Percentiles rank a stretch among this genome's conserved stretches.
These are phyloP conservation scores for Nyctibius grandis DNA, from an alignment of 2,797 vertebrate species.

Conservation along the genomic window DNA sequence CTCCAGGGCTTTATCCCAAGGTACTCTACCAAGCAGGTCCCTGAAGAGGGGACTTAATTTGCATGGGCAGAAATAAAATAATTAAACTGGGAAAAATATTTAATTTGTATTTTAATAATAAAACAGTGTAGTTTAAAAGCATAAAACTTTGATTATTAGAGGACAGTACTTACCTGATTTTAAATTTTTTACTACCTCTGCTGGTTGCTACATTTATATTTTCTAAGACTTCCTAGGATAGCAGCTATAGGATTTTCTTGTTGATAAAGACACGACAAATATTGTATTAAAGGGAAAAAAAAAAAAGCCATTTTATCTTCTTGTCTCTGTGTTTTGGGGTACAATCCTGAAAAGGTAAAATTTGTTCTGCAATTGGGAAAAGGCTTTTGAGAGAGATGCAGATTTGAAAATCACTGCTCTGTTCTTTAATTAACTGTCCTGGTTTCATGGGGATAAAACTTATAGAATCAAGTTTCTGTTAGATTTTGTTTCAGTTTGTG, in stretches of 20 bases:
- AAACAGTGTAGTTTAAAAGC: not conserved
- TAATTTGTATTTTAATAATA: not conserved
- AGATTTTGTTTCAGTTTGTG: no score
- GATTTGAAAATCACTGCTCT: not conserved
- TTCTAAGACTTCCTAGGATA: not conserved
- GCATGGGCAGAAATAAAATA: not conserved
- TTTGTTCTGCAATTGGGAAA: not conserved
- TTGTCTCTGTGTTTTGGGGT: not conserved
- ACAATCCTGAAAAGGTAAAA: not conserved
- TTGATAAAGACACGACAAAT: not conserved
- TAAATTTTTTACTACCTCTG: not conserved
- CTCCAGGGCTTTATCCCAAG: no score
- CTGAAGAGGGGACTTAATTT: no score
- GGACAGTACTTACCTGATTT: not conserved
- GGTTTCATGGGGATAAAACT: no score
- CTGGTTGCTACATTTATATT: not conserved
- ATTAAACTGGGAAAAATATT: not conserved
- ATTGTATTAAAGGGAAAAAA: accelerated
- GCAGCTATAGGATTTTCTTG: not conserved
- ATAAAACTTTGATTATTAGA: not conserved
- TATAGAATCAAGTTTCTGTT: no score
- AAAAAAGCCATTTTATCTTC: not conserved
- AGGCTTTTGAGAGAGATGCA: not conserved
- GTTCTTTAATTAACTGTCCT: not conserved
- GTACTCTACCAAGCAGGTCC: no score